Conservation (phyloP, 2,113 vertebrate genomes). For the Ammodytes dubius region DNA sequence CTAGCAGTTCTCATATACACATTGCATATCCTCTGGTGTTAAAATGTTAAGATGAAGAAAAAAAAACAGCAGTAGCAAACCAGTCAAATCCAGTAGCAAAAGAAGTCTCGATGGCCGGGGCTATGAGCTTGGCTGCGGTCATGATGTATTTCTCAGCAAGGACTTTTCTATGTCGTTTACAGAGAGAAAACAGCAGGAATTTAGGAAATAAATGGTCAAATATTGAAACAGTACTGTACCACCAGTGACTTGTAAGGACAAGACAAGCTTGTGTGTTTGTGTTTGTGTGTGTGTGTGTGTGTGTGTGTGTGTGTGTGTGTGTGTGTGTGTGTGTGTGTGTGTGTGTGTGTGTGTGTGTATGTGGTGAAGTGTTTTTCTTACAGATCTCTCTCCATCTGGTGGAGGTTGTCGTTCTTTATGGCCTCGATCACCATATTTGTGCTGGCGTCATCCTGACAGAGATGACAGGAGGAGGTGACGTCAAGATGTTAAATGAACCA, state of each 20-base stretch:
- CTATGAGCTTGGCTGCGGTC: conserved; percentile 97
- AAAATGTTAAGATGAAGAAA: background rate
- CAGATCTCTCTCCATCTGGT: conserved; percentile 94
- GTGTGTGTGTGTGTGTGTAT: conserved; percentile 8
- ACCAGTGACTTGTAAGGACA: too few relatives aligned
- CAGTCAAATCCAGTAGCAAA: conserved; percentile 97
- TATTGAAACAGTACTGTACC: background rate
- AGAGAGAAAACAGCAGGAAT: background rate
- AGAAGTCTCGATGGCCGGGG: conserved; percentile 92
- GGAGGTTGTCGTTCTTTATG: conserved; percentile 95
- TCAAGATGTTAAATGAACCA: background rate
- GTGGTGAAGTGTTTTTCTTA: conserved; percentile 71
- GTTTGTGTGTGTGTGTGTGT: conserved; percentile 10
- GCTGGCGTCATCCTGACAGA: conserved; percentile 90
- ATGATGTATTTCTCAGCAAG: conserved; percentile 96
- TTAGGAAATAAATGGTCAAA: background rate
- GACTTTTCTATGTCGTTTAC: conserved; percentile 85
- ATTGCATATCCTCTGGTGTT: conserved; percentile 15
- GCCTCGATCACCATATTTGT: conserved; percentile 92
- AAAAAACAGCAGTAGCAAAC: conserved; percentile 79
- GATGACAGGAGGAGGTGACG: background rate
- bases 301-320: too few relatives aligned
- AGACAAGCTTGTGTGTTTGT: background rate
- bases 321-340: background rate
- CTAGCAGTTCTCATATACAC: background rate